Base-by-base conservation (phyloP, 2,888 invertebrate genomes). In the Mellilla xanthometata region DNA sequence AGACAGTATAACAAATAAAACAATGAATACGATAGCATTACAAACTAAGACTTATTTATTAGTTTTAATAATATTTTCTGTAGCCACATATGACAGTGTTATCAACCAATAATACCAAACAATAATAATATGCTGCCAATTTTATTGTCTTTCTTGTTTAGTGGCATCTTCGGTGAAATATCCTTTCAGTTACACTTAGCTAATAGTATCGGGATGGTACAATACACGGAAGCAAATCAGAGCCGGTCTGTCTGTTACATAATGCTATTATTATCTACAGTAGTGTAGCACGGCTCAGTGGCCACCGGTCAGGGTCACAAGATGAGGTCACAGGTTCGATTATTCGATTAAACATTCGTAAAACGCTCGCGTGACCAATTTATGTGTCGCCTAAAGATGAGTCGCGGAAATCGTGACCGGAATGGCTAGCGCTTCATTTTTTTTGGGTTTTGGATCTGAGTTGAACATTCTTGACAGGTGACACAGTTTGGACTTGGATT, bases 301-400 rank as follows among this genome's bases (percentile, higher is more conserved):
- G 29, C 35, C 43, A 36, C n/a, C 39, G 39, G 29, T 39, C 43
- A 43, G 11, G 49, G 49, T 11, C 42, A 19, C 54, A 28, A 26
- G 26, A 5, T 40, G 57, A 55, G 57, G 57, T 55, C 57, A 49
- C 10, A 39, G 34, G 30, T 48, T 40, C 45, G 27, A 52, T 52
- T 57, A 48, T 48, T 40, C 45, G 27, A 52, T 52, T 57, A 48
- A 49, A 43, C 31, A 52, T 57, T 50, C 47, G 39, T 42, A 34
- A 35, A 38, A 38, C 41, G 42, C 26, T 30, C 12, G 31, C 40
- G 36, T 24, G 31, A 12, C 44, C 35, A 46, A 41, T 50, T 54
- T 46, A 43, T 42, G 49, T 42, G 42, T 31, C 43, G 29, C 42
- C 30, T 28, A 44, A 48, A 49, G 12, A 39, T 47, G 38, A 45